Conservation (phyloP, 2,888 invertebrate species). For the Drosophila subquinaria region DNA sequence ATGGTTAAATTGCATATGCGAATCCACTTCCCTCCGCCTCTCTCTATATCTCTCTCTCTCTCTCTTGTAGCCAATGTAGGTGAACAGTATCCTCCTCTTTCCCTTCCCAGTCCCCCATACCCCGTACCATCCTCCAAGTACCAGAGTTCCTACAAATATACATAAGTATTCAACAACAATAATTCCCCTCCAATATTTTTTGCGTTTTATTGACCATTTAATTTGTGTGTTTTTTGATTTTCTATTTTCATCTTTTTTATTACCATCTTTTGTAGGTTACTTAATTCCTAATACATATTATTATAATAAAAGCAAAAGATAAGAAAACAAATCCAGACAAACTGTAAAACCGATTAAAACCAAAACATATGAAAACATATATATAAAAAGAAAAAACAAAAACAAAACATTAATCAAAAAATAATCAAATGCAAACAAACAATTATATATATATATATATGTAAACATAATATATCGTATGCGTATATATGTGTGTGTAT, state of each 20-base stretch:
- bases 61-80: slow-evolving; percentile 19
- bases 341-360: slow-evolving; percentile 58
- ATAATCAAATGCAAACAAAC: slow-evolving; percentile 42
- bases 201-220: slow-evolving; percentile 68
- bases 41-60: not conserved
- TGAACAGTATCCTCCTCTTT: slow-evolving; percentile 10
- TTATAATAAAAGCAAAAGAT: slow-evolving; percentile 41
- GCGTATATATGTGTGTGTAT: slow-evolving; percentile 51
- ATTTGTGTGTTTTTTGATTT: slow-evolving; percentile 78
- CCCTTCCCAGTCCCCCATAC: not conserved
- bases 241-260: slow-evolving; percentile 80
- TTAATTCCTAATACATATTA: slow-evolving; percentile 84
- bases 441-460: slow-evolving; percentile 46
- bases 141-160: not conserved
- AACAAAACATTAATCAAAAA: slow-evolving; percentile 50
- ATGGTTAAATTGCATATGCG: slow-evolving; percentile 10
- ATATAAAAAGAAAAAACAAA: slow-evolving; percentile 39
- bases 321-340: slow-evolving; percentile 58
- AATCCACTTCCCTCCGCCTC: slow-evolving; percentile 1
- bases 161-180: slow-evolving; percentile 7
- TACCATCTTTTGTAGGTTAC: slow-evolving; percentile 86
- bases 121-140: not conserved
- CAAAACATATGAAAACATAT: slow-evolving; percentile 60
- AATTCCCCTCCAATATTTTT: slow-evolving; percentile 25
- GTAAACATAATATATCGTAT: slow-evolving; percentile 26